A percentile compares a stretch with the other conserved stretches of the same genome.
Conservation (phyloP, 2,113 vertebrate genomes). For the Anhinga rufa region DNA sequence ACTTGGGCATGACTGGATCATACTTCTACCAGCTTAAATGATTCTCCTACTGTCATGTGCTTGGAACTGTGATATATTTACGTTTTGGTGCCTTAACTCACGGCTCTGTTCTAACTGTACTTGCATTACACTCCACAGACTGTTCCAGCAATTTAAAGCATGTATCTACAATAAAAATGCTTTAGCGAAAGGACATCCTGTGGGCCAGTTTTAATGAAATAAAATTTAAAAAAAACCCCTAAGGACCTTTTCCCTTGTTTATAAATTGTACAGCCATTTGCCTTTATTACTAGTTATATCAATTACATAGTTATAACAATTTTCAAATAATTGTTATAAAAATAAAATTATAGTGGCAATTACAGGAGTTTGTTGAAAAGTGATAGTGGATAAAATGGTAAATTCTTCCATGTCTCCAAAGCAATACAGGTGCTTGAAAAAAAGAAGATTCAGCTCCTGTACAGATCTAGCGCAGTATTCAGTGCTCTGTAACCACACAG, state of each 20-base stretch:
- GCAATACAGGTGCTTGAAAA: neutral
- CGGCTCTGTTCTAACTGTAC: neutral
- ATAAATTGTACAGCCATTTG: neutral
- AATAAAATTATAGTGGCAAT: neutral
- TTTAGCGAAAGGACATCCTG: neutral
- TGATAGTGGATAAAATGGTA: neutral
- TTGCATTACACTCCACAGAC: neutral
- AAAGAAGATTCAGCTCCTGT: neutral
- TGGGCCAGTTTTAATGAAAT: neutral
- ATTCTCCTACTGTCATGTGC: neutral
- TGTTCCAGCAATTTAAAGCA: neutral
- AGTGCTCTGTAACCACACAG: neutral
- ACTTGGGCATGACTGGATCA: neutral
- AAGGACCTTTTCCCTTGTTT: neutral
- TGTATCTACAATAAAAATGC: neutral
- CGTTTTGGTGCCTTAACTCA: neutral
- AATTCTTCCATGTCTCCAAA: neutral
- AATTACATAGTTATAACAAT: neutral
- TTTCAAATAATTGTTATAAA: neutral
- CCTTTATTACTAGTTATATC: neutral
- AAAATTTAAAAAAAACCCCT: accelerated
- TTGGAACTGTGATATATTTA: neutral
- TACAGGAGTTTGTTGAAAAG: neutral
- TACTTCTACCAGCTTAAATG: neutral
- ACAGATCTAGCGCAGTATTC: neutral